Percentiles rank a stretch among this genome's conserved stretches.
Conservation (phyloP, 1,140 invertebrate species). For the Zaprionus inermis region DNA sequence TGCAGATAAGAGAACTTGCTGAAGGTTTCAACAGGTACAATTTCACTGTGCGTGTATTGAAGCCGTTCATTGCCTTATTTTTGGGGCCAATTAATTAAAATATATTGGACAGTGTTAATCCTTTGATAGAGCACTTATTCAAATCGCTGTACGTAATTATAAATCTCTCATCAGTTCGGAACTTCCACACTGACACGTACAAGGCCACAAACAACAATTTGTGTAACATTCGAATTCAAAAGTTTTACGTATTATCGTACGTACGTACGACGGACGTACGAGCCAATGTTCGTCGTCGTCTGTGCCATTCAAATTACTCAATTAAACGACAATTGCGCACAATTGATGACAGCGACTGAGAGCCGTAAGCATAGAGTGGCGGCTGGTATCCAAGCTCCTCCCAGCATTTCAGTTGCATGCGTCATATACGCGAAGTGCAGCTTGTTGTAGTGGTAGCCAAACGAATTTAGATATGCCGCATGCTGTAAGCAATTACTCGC, state of each 20-base stretch:
- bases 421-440: constrained; percentile 39
- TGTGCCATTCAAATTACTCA: constrained; percentile 63
- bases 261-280: constrained; percentile 14
- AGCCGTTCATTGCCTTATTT: constrained; percentile 38
- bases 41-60: constrained; percentile 15
- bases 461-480: constrained; percentile 14
- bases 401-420: constrained; percentile 45
- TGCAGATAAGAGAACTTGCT: constrained; percentile 52
- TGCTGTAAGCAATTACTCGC: constrained; percentile 17
- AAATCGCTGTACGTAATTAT: background rate
- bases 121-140: constrained; percentile 5
- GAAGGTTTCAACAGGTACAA: constrained; percentile 70
- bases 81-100: constrained; percentile 8
- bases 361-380: background rate
- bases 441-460: constrained; percentile 17
- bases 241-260: constrained; percentile 41
- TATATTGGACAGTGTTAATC: constrained; percentile 7
- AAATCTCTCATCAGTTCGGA: constrained; percentile 11
- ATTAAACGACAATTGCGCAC: constrained; percentile 67
- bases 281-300: constrained; percentile 22
- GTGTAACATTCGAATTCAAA: constrained; percentile 47
- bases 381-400: constrained; percentile 29
- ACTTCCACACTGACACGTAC: constrained; percentile 36
- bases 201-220: constrained; percentile 33
- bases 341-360: constrained; percentile 50